Percentiles rank a stretch among this genome's conserved stretches.
These are phyloP conservation scores for Dendropsophus ebraccatus DNA, from an alignment of 2,113 vertebrate genomes.

Conservation along the genomic window DNA sequence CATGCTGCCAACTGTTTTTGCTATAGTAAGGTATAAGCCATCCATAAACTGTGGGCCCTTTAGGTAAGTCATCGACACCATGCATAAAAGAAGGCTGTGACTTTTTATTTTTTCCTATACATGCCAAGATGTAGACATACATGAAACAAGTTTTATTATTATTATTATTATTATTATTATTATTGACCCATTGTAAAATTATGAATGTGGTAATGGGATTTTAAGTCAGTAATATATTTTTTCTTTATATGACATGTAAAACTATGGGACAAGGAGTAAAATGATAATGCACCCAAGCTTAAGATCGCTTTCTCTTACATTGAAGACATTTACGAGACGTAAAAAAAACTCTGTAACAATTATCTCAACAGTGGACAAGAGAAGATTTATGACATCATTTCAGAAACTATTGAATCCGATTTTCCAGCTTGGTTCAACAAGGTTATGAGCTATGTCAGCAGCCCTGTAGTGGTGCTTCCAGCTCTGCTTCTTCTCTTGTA, in stretches of 20 bases:
- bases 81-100: no score
- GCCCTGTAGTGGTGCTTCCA: slow-evolving; percentile 91
- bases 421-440: slow-evolving; percentile 90
- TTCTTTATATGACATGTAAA: no score
- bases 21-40: slow-evolving; percentile 90
- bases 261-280: background rate
- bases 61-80: slow-evolving; percentile 76
- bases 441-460: slow-evolving; percentile 88
- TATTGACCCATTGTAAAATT: no score
- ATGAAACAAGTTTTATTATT: no score
- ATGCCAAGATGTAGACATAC: no score
- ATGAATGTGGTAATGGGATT: no score
- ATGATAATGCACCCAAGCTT: background rate
- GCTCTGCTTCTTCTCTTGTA: slow-evolving; percentile 91
- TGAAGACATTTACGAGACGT: background rate
- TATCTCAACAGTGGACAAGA: slow-evolving; percentile 85
- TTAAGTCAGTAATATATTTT: no score
- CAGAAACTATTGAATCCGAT: slow-evolving; percentile 86
- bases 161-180: no score
- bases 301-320: background rate
- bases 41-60: slow-evolving; percentile 93
- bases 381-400: slow-evolving; percentile 97
- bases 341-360: background rate
- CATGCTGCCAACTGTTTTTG: slow-evolving; percentile 95
- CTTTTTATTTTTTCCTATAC: no score